These are phyloP conservation scores for Apodemia duryi DNA, from an alignment of 2,888 invertebrate species.

Conservation along the genomic window DNA sequence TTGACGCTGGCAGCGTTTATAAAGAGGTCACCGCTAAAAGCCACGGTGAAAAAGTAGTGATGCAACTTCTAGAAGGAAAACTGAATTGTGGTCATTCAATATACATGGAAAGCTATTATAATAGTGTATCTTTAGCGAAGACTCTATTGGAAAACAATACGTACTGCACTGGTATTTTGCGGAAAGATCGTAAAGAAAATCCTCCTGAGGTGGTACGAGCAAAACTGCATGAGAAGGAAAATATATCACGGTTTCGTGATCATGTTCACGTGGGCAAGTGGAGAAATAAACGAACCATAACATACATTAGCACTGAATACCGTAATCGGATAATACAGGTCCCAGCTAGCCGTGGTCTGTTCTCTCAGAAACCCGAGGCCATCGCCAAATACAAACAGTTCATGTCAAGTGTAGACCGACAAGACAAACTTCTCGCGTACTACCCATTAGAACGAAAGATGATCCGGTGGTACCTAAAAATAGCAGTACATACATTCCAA, in stretches of 20 bases:
- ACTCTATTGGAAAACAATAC: conserved; percentile 30
- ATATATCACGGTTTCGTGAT: conserved; percentile 21
- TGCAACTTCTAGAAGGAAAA: conserved; percentile 34
- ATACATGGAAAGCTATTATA: conserved; percentile 40
- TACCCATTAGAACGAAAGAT: conserved; percentile 30
- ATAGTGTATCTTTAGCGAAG: conserved; percentile 27
- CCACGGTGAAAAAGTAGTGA: conserved; percentile 35
- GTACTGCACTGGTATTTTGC: conserved; percentile 35
- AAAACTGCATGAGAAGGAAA: conserved; percentile 14
- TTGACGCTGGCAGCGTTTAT: conserved; percentile 30
- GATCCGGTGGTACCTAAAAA: conserved; percentile 29
- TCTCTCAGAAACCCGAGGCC: conserved; percentile 27
- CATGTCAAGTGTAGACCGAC: conserved; percentile 31
- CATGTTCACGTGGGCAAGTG: conserved; percentile 27
- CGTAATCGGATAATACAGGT: conserved; percentile 28
- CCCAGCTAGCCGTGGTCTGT: conserved; percentile 27
- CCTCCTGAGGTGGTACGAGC: conserved; percentile 22
- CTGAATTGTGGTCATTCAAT: conserved; percentile 35
- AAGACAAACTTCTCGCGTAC: conserved; percentile 29
- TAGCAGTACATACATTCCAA: conserved; percentile 26
- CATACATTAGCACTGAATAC: conserved; percentile 31
- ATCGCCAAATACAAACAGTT: conserved; percentile 30
- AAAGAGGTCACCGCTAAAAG: conserved; percentile 28
- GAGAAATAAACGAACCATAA: conserved; percentile 26
- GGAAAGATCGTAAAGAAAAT: conserved; percentile 29